phyloP scores from a whole-genome alignment of 2,113 vertebrate genomes.

The Apaloderma vittatum region DNA sequence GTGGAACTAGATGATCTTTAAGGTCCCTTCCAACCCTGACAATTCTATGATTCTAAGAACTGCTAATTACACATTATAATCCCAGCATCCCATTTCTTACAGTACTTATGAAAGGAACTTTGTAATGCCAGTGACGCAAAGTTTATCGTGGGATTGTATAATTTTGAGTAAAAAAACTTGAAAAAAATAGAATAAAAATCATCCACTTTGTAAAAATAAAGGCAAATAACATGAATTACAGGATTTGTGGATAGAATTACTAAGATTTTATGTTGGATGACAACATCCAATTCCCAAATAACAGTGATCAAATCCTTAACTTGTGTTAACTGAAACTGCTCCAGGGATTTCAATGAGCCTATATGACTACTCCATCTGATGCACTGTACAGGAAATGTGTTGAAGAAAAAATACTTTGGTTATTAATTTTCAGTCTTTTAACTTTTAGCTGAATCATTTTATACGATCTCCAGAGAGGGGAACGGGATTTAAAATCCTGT shows the following conservation, averaged over 20 bases:
- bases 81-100: background rate
- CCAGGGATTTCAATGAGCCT: background rate
- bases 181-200: background rate
- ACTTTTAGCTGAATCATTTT: background rate
- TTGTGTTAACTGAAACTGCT: background rate
- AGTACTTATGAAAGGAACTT: background rate
- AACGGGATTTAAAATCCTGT: background rate
- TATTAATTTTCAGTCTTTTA: background rate
- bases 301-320: background rate
- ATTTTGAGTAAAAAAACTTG: background rate
- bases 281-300: background rate
- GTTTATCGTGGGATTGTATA: background rate
- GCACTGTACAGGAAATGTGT: background rate
- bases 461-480: background rate
- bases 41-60: background rate
- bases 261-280: background rate
- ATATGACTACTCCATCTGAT: background rate
- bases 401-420: background rate
- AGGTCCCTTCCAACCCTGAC: too few relatives aligned
- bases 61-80: background rate
- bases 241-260: background rate
- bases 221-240: background rate
- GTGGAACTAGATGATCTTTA: too few relatives aligned
- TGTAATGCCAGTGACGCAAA: background rate
- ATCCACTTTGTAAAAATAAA: background rate